Evolutionary conservation across 2,888 invertebrate species (phyloP), one percentile per base, ranked within the genome.

Genomic region (Brachypalpus laphriformis): DNA sequence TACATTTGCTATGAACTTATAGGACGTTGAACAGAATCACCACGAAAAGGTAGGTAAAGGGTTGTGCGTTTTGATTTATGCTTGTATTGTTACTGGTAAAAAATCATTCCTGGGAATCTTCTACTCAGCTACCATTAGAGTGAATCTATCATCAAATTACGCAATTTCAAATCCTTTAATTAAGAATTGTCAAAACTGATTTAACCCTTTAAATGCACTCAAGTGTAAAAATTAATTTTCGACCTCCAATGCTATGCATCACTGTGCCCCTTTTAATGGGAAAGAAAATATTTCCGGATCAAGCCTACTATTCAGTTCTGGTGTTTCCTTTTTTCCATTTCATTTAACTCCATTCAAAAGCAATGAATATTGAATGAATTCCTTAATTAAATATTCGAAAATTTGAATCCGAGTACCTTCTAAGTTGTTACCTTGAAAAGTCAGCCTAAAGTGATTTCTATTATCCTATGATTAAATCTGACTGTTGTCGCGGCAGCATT

Each of bases 331-430:
- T 56, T 31, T 75, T 66, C 18, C 65, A 7, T 28, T 40, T 47
- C 57, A 75, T 57, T 65, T 68, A 66, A 40, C 34, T 14, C 57
- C 20, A 61, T 56, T 66, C 47, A 0, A 7, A 57, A 34, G 40
- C 66, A 66, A 51, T 71, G 71, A 71, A 71, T 57, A 59, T 40
- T 40, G 20, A 68, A 59, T 40, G 40, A 59, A 51, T 51, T 40
- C 22, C 14, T 11, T 31, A 63, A 54, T 59, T 22, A 16, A 4
- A 25, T 11, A 68, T 40, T 42, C 59, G 0, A 31, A 63, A 59
- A 31, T 22, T 34, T 9, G 37, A 49, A 51, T 68, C 66, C 57
- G 42, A 68, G 59, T 76, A 14, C 18, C 6, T 8, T 51, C 40
- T 31, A 18, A 6, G 45, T 14, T 40, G 14, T 49, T 7, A 18